Conservation (phyloP, 2,888 invertebrate genomes). For the Watsonalla cultraria region DNA sequence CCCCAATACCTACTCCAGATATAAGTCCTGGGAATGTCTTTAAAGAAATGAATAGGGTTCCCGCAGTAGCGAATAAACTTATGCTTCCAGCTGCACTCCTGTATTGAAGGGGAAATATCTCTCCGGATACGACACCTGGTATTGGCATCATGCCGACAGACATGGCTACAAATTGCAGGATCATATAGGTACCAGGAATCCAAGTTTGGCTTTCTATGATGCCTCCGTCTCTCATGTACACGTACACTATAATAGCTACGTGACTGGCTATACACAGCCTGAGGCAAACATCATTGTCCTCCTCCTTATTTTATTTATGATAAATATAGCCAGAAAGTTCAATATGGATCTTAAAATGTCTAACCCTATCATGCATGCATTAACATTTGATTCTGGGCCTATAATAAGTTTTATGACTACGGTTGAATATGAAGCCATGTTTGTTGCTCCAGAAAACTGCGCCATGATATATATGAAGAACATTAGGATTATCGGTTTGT, state of each 20-base stretch:
- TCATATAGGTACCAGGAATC: constrained; percentile 33
- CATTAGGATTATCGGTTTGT: constrained; percentile 51
- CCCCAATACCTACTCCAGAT: constrained; percentile 37
- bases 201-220: constrained; percentile 16
- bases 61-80: constrained; percentile 47
- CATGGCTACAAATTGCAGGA: constrained; percentile 53
- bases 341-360: constrained; percentile 43
- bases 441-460: constrained; percentile 47
- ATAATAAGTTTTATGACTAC: constrained; percentile 40
- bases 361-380: constrained; percentile 34
- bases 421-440: constrained; percentile 40
- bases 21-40: constrained; percentile 49
- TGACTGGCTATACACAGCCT: constrained; percentile 39
- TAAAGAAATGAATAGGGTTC: constrained; percentile 45
- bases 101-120: constrained; percentile 79
- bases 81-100: constrained; percentile 76
- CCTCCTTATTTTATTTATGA: constrained; percentile 42
- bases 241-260: too few relatives aligned
- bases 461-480: constrained; percentile 43
- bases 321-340: constrained; percentile 33
- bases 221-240: too few relatives aligned
- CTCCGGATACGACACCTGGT: constrained; percentile 84
- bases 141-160: constrained; percentile 79
- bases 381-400: constrained; percentile 32
- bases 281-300: constrained; percentile 41